Evolutionary conservation across 2,113 vertebrate species (phyloP).

Genomic region (Rhinogobius similis): DNA sequence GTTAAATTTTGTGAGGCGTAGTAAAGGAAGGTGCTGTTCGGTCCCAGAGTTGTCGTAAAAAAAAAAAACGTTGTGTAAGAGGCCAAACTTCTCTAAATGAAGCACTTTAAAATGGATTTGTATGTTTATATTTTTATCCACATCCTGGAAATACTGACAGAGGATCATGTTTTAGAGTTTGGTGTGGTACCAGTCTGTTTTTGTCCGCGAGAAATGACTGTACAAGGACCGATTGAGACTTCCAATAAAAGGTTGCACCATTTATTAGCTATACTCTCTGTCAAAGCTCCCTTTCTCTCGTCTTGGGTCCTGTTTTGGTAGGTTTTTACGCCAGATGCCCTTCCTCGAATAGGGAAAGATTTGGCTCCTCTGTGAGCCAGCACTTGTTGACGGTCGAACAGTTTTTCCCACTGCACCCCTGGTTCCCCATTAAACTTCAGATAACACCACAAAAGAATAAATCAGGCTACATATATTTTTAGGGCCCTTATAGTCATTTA

Average conservation of each 20-base stretch:
- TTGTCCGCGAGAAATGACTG: constrained; percentile 21
- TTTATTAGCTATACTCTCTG: neutral
- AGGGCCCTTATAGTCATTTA: no score
- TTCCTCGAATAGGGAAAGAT: no score
- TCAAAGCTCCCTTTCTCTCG: neutral
- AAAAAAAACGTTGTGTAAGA: constrained; percentile 21
- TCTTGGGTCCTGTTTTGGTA: neutral
- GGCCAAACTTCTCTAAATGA: constrained; percentile 10
- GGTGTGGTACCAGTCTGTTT: constrained; percentile 21
- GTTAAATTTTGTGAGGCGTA: constrained; percentile 26
- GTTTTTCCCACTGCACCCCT: no score
- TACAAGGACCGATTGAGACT: constrained; percentile 12
- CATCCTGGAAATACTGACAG: constrained; percentile 29
- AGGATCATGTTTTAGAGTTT: constrained; percentile 23
- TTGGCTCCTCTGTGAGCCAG: no score
- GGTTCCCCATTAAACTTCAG: no score
- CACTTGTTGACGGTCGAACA: no score
- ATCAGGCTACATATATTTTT: no score
- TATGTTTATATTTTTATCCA: constrained; percentile 21
- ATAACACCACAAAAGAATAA: no score
- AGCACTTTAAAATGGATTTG: neutral
- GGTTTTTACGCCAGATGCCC: neutral
- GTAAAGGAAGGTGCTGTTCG: constrained; percentile 24
- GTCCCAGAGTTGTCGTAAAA: constrained; percentile 33
- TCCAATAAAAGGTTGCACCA: constrained; percentile 6